Evolutionary conservation across 2,113 vertebrate genomes (phyloP).

Genomic region (Garra rufa): DNA sequence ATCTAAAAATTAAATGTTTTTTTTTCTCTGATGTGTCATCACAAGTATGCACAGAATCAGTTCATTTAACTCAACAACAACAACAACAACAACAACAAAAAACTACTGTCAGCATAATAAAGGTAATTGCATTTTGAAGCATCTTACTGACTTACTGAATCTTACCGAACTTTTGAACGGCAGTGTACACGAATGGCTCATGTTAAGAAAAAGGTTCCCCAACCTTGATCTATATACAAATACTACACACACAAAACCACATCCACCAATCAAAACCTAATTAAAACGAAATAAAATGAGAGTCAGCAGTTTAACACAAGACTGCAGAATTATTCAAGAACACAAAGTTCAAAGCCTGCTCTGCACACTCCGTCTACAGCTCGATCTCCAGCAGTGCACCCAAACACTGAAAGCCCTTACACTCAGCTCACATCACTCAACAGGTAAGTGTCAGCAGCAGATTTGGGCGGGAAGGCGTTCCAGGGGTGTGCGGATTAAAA

Average conservation of each 20-base stretch:
- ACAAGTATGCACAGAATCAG: background rate
- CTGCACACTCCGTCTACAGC: background rate
- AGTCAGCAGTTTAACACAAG: conserved; percentile 35
- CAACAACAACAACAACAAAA: too few relatives aligned
- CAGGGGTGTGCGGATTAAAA: background rate
- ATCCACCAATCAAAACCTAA: conserved; percentile 1
- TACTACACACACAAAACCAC: background rate
- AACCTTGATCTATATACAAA: background rate
- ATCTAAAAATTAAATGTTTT: too few relatives aligned
- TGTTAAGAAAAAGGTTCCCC: background rate
- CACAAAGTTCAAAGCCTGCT: conserved; percentile 19
- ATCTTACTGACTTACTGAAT: background rate
- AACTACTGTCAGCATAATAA: too few relatives aligned
- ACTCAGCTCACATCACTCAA: conserved; percentile 38
- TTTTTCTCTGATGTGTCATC: background rate
- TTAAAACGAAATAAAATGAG: background rate
- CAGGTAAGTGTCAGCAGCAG: conserved; percentile 31
- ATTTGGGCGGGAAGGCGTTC: background rate
- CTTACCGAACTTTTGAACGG: background rate
- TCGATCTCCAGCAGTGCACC: conserved; percentile 10
- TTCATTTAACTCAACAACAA: background rate
- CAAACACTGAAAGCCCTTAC: conserved; percentile 21
- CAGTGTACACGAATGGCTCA: background rate
- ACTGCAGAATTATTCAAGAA: conserved; percentile 31
- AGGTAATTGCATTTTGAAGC: background rate